These are phyloP conservation scores for Propithecus perrieri DNA, from an alignment of 2,797 vertebrate species.

Conservation along the genomic window DNA sequence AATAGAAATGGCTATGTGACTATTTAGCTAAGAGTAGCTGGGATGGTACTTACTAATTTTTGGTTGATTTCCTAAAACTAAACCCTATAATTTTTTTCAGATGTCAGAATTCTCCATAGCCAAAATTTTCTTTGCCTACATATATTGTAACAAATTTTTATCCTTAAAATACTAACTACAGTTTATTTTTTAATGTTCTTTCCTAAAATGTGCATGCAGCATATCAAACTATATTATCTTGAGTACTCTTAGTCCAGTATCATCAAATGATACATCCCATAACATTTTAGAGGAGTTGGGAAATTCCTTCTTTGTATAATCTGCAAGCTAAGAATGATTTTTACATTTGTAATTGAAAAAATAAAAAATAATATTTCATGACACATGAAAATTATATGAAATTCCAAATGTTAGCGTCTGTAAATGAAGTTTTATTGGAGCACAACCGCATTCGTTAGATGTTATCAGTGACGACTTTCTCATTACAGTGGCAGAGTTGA, in stretches of 20 bases:
- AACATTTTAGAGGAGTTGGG: not conserved
- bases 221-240: not conserved
- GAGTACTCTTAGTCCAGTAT: not conserved
- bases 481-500: accelerated
- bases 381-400: not conserved
- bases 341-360: not conserved
- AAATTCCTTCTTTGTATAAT: not conserved
- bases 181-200: not conserved
- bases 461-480: not conserved
- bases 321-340: not conserved
- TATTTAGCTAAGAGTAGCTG: constrained; percentile 5
- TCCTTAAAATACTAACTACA: not conserved
- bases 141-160: not conserved
- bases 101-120: not conserved
- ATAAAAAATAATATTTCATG: not conserved
- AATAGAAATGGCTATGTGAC: constrained; percentile 4
- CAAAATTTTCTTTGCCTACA: not conserved
- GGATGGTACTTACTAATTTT: not conserved
- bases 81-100: not conserved
- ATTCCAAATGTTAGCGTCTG: not conserved
- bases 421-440: not conserved
- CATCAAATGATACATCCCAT: not conserved
- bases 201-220: not conserved
- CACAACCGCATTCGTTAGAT: accelerated
- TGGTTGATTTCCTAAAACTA: not conserved